Conservation (phyloP, 2,113 vertebrate species). For the Calypte anna region DNA sequence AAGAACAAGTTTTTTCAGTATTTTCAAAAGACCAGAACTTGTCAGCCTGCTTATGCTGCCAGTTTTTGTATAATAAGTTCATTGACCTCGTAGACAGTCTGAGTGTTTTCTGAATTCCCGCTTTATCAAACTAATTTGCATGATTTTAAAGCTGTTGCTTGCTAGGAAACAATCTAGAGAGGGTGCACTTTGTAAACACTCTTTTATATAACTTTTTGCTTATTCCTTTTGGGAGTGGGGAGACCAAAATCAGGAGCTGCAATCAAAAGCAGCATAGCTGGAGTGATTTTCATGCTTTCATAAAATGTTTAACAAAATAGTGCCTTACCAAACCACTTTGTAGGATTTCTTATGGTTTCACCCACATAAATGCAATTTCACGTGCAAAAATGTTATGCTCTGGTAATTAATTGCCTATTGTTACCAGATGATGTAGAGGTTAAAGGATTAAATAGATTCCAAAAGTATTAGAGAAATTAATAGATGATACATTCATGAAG, state of each 20-base stretch:
- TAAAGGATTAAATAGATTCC: background rate
- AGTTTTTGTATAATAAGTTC: conserved; percentile 45
- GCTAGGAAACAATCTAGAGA: conserved; percentile 36
- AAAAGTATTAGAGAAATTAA: background rate
- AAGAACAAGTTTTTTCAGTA: conserved; percentile 12
- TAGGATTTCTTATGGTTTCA: background rate
- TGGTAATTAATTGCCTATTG: background rate
- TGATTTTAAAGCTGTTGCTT: conserved; percentile 56
- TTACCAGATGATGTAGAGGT: background rate
- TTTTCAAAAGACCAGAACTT: conserved; percentile 7
- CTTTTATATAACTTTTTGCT: conserved; percentile 22
- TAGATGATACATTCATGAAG: background rate
- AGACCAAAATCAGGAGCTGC: background rate
- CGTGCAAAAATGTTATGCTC: background rate
- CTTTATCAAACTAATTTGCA: conserved; percentile 66
- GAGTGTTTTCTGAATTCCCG: conserved; percentile 40
- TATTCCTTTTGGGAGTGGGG: background rate
- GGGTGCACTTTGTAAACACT: background rate
- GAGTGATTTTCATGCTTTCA: background rate
- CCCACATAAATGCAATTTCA: background rate
- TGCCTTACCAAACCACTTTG: background rate
- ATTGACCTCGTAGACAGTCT: conserved; percentile 25
- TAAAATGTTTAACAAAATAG: background rate
- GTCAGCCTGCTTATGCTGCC: conserved; percentile 16
- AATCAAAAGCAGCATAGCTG: background rate